Conservation (phyloP, 2,888 invertebrate species). For the Therioaphis trifolii region DNA sequence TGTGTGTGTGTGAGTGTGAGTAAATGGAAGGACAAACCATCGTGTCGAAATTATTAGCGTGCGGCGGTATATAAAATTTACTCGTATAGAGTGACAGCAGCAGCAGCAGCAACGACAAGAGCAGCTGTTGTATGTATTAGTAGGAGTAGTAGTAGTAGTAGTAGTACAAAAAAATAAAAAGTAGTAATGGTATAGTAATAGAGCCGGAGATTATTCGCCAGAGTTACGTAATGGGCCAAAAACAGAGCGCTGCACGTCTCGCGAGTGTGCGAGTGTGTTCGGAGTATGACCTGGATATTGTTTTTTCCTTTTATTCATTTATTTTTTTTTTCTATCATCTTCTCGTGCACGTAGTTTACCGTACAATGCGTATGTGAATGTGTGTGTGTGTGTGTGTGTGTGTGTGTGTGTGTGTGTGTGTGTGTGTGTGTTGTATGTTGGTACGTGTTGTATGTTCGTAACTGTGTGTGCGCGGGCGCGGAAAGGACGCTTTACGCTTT, state of each 20-base stretch:
- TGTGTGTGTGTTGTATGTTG: too few relatives aligned
- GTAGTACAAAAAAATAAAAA: too few relatives aligned
- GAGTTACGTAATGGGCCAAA: constrained; percentile 26
- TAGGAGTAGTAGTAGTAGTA: neutral
- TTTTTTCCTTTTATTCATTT: neutral
- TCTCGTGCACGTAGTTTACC: neutral
- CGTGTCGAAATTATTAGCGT: constrained; percentile 36
- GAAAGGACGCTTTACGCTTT: neutral
- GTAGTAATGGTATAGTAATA: neutral
- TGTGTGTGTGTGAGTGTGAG: neutral
- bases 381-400: too few relatives aligned
- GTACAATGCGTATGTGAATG: neutral
- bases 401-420: too few relatives aligned
- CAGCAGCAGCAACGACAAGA: too few relatives aligned
- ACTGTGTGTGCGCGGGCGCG: too few relatives aligned
- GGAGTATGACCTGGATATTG: constrained; percentile 34
- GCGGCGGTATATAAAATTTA: too few relatives aligned
- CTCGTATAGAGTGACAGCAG: too few relatives aligned
- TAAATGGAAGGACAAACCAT: neutral
- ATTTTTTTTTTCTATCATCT: neutral
- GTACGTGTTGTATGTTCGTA: too few relatives aligned
- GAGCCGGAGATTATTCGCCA: constrained; percentile 23
- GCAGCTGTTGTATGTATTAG: too few relatives aligned
- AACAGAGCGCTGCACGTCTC: constrained; percentile 2
- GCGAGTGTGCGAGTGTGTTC: neutral